These are phyloP conservation scores for Mormyrops attenuatus DNA, from an alignment of 2,797 vertebrate species.

Conservation along the genomic window DNA sequence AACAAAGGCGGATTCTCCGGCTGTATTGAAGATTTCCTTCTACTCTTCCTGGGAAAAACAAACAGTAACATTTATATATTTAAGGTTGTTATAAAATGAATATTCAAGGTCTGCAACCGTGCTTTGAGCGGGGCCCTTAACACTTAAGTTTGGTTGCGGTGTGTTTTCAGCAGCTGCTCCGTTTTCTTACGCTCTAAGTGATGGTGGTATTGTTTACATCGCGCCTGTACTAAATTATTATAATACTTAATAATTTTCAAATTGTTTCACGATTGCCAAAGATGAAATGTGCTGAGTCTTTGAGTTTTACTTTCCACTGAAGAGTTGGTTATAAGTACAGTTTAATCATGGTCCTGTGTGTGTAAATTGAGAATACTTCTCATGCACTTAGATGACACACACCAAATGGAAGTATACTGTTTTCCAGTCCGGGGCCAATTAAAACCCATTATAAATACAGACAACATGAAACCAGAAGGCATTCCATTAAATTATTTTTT, in stretches of 20 bases:
- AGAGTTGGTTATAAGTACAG: neutral
- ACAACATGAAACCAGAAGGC: neutral
- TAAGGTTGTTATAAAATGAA: neutral
- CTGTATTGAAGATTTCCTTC: neutral
- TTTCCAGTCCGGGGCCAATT: neutral
- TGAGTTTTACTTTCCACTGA: neutral
- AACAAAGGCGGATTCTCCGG: neutral
- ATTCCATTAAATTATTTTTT: neutral
- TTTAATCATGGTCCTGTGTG: neutral
- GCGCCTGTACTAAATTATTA: neutral
- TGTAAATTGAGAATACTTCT: neutral
- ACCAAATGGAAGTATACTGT: neutral
- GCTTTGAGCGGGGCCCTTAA: neutral
- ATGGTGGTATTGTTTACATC: neutral
- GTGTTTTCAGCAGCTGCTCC: neutral
- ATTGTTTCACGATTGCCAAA: neutral
- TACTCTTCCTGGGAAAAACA: neutral
- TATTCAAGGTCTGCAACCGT: neutral
- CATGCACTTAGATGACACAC: neutral
- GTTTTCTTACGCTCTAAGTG: neutral
- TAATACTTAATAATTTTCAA: neutral
- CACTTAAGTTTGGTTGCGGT: neutral
- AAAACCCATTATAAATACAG: neutral
- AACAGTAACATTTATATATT: neutral
- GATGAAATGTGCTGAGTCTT: neutral